Evolutionary conservation across 2,797 vertebrate species (phyloP).

Genomic region (Trachops cirrhosus): DNA sequence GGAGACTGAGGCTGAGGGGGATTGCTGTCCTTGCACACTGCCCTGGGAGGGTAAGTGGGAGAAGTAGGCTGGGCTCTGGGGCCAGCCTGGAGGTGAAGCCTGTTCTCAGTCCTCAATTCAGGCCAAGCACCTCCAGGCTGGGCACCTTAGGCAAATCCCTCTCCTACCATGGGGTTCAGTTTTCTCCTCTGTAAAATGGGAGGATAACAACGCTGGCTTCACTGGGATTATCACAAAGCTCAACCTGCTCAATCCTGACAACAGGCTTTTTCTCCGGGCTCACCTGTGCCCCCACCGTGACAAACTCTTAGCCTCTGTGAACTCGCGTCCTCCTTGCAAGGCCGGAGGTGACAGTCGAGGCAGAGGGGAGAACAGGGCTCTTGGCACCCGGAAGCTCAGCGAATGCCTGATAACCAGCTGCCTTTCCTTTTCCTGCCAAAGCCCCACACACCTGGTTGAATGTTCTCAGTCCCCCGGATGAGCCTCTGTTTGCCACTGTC

Average conservation of each 20-base stretch:
- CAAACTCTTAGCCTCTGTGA: fast-evolving
- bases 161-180: background rate
- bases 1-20: background rate
- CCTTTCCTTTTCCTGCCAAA: background rate
- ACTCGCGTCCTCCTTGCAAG: background rate
- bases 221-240: fast-evolving
- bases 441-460: background rate
- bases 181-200: background rate
- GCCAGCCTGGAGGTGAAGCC: background rate
- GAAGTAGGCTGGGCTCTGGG: background rate
- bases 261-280: background rate
- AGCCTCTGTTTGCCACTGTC: background rate
- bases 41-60: background rate
- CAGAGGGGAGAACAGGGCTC: background rate
- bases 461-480: background rate
- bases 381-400: fast-evolving
- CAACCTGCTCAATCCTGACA: fast-evolving
- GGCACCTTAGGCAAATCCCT: background rate
- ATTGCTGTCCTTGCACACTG: background rate
- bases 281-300: background rate
- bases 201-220: fast-evolving
- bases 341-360: background rate
- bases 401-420: background rate
- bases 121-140: background rate
- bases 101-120: background rate